A percentile compares a stretch with the other conserved stretches of the same genome.
Conservation (phyloP, 2,797 vertebrate genomes). For the Nannoperca obscura region DNA sequence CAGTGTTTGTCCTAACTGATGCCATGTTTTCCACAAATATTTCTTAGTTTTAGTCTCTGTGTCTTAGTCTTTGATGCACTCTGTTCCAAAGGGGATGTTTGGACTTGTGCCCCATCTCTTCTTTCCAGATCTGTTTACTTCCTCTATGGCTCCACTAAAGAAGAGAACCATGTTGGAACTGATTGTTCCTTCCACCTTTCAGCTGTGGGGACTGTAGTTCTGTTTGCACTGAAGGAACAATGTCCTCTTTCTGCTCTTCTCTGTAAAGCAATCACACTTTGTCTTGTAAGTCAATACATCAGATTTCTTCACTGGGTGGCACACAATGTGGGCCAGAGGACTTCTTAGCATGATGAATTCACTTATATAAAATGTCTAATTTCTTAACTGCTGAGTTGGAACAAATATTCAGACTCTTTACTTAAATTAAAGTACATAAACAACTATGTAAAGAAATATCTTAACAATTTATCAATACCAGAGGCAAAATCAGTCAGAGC, state of each 20-base stretch:
- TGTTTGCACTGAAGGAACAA: background rate
- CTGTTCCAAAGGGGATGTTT: background rate
- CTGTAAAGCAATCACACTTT: conserved; percentile 6
- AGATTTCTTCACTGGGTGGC: background rate
- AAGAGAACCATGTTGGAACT: background rate
- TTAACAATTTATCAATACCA: background rate
- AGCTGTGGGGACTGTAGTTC: background rate
- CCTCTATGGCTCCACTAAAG: background rate
- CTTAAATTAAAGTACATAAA: no score
- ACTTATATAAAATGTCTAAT: background rate
- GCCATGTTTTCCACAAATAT: background rate
- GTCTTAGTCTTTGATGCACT: background rate
- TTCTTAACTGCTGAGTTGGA: background rate
- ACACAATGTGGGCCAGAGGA: background rate
- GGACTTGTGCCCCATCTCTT: background rate
- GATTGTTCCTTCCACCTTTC: background rate
- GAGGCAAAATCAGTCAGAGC: no score
- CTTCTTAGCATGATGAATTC: background rate
- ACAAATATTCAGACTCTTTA: background rate
- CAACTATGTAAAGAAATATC: background rate
- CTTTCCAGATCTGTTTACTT: background rate
- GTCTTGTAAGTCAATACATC: background rate
- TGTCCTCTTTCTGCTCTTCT: background rate
- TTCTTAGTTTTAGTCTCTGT: background rate
- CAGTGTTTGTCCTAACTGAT: background rate